Conservation (phyloP, 1,140 invertebrate genomes). For the Lethrus apterus region DNA sequence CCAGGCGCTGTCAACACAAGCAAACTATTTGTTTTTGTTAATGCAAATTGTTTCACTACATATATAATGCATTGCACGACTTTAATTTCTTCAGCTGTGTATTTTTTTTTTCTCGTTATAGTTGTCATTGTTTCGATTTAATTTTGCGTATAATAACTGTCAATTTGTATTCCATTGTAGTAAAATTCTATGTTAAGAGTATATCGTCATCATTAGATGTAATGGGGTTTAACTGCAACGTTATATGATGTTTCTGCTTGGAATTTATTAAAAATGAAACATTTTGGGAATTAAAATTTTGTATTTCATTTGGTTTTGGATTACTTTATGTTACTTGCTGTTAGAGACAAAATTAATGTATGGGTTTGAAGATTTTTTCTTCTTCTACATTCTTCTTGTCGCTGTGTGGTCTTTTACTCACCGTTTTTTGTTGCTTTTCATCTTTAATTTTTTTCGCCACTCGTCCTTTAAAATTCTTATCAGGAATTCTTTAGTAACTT, state of each 20-base stretch:
- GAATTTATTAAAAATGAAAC: slow-evolving; percentile 6
- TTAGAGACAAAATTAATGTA: no score
- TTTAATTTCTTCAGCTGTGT: slow-evolving; percentile 11
- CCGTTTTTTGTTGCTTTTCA: no score
- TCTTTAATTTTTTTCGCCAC: no score
- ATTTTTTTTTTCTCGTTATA: no score
- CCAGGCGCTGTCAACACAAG: slow-evolving; percentile 20
- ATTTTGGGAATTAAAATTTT: no score
- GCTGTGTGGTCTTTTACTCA: no score
- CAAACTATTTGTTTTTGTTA: slow-evolving; percentile 16
- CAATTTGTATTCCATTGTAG: slow-evolving; percentile 2
- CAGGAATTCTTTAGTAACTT: no score
- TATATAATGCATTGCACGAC: slow-evolving; percentile 19
- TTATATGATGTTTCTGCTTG: slow-evolving; percentile 2
- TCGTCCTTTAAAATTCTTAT: no score
- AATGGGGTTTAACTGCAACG: neutral
- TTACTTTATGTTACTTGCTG: no score
- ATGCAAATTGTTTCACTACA: slow-evolving; percentile 8
- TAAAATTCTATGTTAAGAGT: neutral
- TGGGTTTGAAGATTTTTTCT: no score
- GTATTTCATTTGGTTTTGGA: no score
- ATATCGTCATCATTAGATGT: slow-evolving; percentile 2
- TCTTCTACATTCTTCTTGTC: no score
- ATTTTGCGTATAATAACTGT: slow-evolving; percentile 10
- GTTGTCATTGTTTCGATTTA: slow-evolving; percentile 6